Evolutionary conservation across 2,888 invertebrate genomes (phyloP).

Genomic region (Oscheius sp.): DNA sequence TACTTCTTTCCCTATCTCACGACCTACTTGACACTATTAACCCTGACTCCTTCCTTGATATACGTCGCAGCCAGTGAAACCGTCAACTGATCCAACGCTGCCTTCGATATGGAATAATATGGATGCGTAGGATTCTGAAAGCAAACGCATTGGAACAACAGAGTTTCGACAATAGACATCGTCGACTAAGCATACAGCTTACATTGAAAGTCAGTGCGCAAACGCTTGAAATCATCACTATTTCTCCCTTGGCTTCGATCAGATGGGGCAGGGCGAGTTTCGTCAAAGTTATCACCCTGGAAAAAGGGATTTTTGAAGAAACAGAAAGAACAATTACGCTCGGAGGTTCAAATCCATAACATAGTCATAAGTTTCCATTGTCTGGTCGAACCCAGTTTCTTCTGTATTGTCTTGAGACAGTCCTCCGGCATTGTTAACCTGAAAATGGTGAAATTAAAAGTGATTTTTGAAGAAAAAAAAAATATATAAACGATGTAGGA

Average conservation of each 20-base stretch:
- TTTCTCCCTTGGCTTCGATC: slow-evolving; percentile 35
- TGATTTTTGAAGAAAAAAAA: too few relatives aligned
- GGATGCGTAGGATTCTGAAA: slow-evolving; percentile 17
- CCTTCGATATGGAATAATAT: slow-evolving; percentile 27
- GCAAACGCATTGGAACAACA: neutral
- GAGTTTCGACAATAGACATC: too few relatives aligned
- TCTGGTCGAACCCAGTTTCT: slow-evolving; percentile 13
- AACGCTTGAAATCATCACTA: slow-evolving; percentile 39
- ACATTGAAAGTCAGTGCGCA: slow-evolving; percentile 5
- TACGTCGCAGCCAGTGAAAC: slow-evolving; percentile 10
- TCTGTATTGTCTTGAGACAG: slow-evolving; percentile 2
- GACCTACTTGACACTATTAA: slow-evolving; percentile 29
- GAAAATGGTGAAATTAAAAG: too few relatives aligned
- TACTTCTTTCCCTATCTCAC: too few relatives aligned
- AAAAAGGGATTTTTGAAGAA: neutral
- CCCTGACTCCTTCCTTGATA: slow-evolving; percentile 24
- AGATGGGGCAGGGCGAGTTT: slow-evolving; percentile 34
- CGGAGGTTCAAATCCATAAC: slow-evolving; percentile 8
- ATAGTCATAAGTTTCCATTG: slow-evolving; percentile 17
- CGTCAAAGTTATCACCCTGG: slow-evolving; percentile 37
- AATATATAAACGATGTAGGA: too few relatives aligned
- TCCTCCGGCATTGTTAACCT: slow-evolving; percentile 25
- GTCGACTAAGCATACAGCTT: neutral
- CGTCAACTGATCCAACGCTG: slow-evolving; percentile 29
- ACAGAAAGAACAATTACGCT: neutral